Evolutionary conservation across 1,140 invertebrate genomes (phyloP), one percentile per base, ranked within the genome.

Genomic region (Tetragnatha versicolor): DNA sequence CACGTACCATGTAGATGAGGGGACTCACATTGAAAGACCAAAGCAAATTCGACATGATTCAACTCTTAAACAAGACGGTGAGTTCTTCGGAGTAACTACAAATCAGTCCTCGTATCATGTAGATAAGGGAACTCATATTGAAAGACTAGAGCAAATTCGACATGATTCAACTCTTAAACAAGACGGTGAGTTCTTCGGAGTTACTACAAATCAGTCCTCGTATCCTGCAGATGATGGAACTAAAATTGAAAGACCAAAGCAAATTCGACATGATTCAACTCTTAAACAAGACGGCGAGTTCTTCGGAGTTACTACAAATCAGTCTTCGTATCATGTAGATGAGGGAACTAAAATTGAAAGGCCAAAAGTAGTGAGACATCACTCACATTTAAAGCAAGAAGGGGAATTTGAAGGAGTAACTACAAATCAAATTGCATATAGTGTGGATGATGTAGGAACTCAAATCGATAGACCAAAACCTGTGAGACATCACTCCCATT

Each of bases 1-100:
- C 68, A 85, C 86, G 81, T 87, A 83, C 79, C 81, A 82, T 25
- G 81, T 70, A 81, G 9, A 82, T 17, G 82, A 84, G 49, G 79
- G n/a, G n/a, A n/a, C n/a, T n/a, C n/a, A n/a, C n/a, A n/a, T 82
- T 3, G 82, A 4, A 55, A 69, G 22, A 79, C 76, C 27, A 2
- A 25, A 27, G 69, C 76, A 49, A 68, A 79, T 60, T 25, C 39
- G n/a, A 45, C 37, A n/a, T n/a, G n/a, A n/a, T n/a, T n/a, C n/a
- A n/a, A n/a, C n/a, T n/a, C n/a, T n/a, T n/a, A n/a, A n/a, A 42
- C 80, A 77, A 1, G 76, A 60, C 35, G 76, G 53, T 10, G 35
- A 68, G 7, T 79, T 79, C 47, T 45, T 69, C 35, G 33, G 35
- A 14, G 69, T 53, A 12, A 69, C 76, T 14, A 79, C 76, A 31